Evolutionary conservation across 2,797 vertebrate genomes (phyloP), one percentile per base, ranked within the genome.

Genomic region (Erethizon dorsatum): DNA sequence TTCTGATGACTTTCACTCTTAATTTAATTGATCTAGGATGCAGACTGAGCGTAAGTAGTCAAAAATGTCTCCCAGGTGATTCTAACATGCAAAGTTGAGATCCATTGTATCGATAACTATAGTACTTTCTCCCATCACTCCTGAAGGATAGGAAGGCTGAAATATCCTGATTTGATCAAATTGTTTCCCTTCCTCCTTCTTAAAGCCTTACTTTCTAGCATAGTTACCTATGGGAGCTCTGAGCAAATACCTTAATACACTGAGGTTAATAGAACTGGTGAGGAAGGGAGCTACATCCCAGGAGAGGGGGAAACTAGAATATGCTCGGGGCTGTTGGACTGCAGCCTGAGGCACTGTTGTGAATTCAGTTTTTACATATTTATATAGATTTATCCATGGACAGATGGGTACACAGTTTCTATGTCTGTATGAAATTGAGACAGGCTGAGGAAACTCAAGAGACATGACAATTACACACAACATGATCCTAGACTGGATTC

Each of bases 61-160:
- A 69, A 71, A 86, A 94, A n/a, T 75, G 63, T 75, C 52, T 94
- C 33, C 65, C 15, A 61, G 24, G 54, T 91, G 73, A 77, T 56
- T 69, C 26, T 31, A 71, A 56, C 22, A 91, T 0, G 22, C 17
- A 37, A 88, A 82, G 22, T 71, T 96, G n/a, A 91, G 79, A 88
- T 77, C 45, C n/a, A 59, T 18, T 31, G 6, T 31, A 45, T 26
- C 6, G 13, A 75, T 28, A n/a, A 77, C 45, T 24, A 15, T 18
- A 20, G 15, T 69, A 6, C 63, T 61, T n/a, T n/a, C 45, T 77
- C 26, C 14, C 14, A 41, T 15, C 45, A 47, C 73, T 96, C 57
- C 61, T 33, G n/a, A 31, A 52, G 52, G 31, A 57, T 4, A 50
- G 33, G 75, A 83, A 8, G 8, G 20, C 20, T 22, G 13, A 15